phyloP scores from a whole-genome alignment of 1,140 invertebrate species.

The Carposina sasakii region DNA sequence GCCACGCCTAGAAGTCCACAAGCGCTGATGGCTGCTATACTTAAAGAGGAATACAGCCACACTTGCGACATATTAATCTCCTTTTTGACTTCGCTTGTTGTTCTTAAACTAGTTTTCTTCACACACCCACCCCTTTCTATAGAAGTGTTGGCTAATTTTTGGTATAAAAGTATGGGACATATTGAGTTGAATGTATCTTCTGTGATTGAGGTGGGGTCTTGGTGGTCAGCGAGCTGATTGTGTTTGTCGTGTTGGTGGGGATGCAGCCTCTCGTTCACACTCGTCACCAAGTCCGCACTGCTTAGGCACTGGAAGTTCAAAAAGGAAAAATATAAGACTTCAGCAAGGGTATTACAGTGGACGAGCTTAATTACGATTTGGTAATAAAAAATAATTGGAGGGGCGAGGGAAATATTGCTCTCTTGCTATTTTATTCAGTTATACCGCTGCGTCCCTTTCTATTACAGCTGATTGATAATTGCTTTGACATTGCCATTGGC shows the following conservation, averaged over 20 bases:
- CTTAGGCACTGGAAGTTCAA: slow-evolving; percentile 62
- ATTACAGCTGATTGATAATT: too few species aligned
- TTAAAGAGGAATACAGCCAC: slow-evolving; percentile 87
- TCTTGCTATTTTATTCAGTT: too few species aligned
- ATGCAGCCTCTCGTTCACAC: slow-evolving; percentile 60
- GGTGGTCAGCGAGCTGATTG: slow-evolving; percentile 33
- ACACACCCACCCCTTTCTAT: slow-evolving; percentile 74
- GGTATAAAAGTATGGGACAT: slow-evolving; percentile 79
- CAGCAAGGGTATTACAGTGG: too few species aligned
- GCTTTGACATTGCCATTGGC: too few species aligned
- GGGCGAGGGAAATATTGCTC: too few species aligned
- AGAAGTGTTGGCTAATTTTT: slow-evolving; percentile 72
- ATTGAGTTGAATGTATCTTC: slow-evolving; percentile 68
- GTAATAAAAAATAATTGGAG: too few species aligned
- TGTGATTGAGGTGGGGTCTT: slow-evolving; percentile 36
- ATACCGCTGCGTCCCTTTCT: too few species aligned
- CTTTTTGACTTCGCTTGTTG: not conserved
- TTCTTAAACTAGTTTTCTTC: slow-evolving; percentile 38
- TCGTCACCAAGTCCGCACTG: slow-evolving; percentile 61
- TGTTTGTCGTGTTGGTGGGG: slow-evolving; percentile 32
- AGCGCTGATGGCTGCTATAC: slow-evolving; percentile 87
- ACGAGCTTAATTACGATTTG: too few species aligned
- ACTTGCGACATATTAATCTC: slow-evolving; percentile 70
- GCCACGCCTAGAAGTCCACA: slow-evolving; percentile 88
- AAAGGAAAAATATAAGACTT: not conserved